Conservation (phyloP, 2,113 vertebrate species). For the Cyanoderma ruficeps region DNA sequence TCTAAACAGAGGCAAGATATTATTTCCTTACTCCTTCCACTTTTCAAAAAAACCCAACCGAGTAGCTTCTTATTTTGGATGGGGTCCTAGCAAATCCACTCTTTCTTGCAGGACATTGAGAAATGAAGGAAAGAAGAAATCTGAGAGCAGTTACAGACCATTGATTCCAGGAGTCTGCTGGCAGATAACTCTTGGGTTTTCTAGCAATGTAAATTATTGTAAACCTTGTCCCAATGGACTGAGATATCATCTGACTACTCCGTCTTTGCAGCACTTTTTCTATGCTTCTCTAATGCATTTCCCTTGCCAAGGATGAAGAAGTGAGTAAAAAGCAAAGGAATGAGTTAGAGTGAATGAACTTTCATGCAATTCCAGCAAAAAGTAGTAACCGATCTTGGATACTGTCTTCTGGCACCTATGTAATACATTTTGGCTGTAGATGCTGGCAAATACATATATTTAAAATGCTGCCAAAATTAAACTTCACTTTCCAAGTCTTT, state of each 20-base stretch:
- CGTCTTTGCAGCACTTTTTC: neutral
- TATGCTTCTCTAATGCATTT: neutral
- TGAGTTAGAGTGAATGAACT: neutral
- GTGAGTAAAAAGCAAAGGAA: neutral
- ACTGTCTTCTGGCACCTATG: neutral
- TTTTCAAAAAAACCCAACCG: neutral
- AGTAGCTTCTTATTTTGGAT: neutral
- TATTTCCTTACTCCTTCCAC: neutral
- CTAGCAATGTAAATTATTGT: neutral
- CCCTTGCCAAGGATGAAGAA: neutral
- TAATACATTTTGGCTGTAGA: neutral
- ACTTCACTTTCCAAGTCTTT: neutral
- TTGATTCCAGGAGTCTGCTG: neutral
- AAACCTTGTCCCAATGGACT: neutral
- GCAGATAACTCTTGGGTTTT: neutral
- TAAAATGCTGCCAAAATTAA: neutral
- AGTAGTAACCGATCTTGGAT: neutral
- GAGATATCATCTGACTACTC: neutral
- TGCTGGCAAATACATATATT: neutral
- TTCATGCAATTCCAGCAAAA: neutral
- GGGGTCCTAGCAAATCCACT: neutral
- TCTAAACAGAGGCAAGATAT: neutral
- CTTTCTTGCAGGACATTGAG: neutral
- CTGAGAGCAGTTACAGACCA: neutral
- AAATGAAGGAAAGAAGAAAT: neutral